Conservation (phyloP, 2,888 invertebrate genomes). For the Lucinisca nassula region DNA sequence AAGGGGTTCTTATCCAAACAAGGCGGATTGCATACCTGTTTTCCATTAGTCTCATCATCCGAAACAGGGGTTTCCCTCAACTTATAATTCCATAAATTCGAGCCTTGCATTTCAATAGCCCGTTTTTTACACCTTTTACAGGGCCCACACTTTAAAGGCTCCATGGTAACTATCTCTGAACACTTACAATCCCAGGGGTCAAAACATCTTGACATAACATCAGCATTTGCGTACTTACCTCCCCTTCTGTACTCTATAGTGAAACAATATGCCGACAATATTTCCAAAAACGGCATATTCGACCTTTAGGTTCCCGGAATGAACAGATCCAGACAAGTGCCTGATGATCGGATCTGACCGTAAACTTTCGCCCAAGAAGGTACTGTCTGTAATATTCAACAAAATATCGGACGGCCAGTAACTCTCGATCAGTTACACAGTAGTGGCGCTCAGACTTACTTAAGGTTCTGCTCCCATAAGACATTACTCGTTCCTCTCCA, state of each 20-base stretch:
- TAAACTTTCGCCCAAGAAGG: conserved; percentile 57
- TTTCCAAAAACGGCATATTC: too few species aligned
- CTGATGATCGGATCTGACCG: conserved; percentile 64
- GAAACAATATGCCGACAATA: too few species aligned
- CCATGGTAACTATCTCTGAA: not conserved
- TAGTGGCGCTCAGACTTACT: conserved; percentile 50
- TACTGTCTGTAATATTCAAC: conserved; percentile 68
- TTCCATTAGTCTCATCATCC: not conserved
- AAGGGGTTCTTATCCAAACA: too few species aligned
- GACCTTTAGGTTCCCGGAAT: conserved; percentile 59
- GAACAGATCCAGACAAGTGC: conserved; percentile 58
- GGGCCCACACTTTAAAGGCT: not conserved
- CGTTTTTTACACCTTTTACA: not conserved
- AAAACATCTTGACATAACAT: not conserved
- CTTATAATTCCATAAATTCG: not conserved
- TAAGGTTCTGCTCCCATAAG: conserved; percentile 57
- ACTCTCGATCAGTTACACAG: conserved; percentile 61
- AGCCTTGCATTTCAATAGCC: not conserved
- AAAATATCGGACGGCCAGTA: conserved; percentile 64
- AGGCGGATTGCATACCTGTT: too few species aligned
- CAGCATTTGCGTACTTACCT: not conserved
- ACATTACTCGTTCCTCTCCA: conserved; percentile 66
- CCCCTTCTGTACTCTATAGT: not conserved
- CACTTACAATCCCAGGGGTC: not conserved
- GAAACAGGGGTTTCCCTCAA: too few species aligned